Conservation (phyloP, 1,140 invertebrate species). For the Rhynchophorus ferrugineus region DNA sequence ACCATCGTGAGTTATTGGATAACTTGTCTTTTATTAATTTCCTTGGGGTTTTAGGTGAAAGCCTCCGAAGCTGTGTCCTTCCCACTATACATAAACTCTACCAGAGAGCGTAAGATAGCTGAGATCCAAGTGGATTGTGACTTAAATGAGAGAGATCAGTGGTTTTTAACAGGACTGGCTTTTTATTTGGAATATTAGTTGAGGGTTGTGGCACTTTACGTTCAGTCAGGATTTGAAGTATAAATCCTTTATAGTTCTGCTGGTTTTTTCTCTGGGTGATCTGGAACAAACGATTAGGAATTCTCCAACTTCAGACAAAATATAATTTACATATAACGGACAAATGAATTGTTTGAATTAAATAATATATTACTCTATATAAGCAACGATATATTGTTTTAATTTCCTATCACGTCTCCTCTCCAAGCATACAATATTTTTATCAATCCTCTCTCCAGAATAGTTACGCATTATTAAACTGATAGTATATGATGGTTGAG, state of each 20-base stretch:
- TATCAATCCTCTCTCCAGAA: constrained; percentile 24
- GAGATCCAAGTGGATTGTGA: constrained; percentile 31
- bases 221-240: constrained; percentile 31
- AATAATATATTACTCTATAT: constrained; percentile 29
- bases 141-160: constrained; percentile 32
- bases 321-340: not conserved
- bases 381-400: constrained; percentile 33
- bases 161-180: constrained; percentile 24
- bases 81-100: constrained; percentile 32
- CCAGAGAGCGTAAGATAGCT: constrained; percentile 31
- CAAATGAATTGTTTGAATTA: not conserved
- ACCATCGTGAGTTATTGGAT: constrained; percentile 12
- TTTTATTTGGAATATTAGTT: constrained; percentile 25
- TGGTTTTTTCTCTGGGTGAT: constrained; percentile 23
- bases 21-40: too few relatives aligned
- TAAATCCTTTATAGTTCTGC: constrained; percentile 20
- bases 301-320: constrained; percentile 6
- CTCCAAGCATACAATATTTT: constrained; percentile 28
- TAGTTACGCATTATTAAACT: not conserved
- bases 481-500: constrained; percentile 10
- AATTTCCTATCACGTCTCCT: constrained; percentile 19
- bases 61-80: constrained; percentile 22
- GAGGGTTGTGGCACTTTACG: constrained; percentile 32
- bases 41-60: constrained; percentile 6
- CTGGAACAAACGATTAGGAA: constrained; percentile 20